Evolutionary conservation across 2,888 invertebrate genomes (phyloP).

Genomic region (Galerucella pusilla): DNA sequence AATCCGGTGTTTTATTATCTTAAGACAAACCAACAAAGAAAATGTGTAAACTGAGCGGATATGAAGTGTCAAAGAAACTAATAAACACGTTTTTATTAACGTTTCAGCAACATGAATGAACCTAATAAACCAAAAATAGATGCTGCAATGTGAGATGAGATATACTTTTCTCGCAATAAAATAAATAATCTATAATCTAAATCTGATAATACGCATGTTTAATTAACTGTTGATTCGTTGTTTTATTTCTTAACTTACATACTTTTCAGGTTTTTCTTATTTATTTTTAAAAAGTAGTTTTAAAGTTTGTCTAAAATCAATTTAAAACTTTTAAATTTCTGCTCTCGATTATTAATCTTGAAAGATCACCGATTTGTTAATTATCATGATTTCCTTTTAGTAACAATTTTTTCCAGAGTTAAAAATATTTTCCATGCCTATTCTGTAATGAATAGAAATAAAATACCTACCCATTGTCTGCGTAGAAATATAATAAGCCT

Average conservation of each 20-base stretch:
- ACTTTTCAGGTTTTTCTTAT: too few relatives aligned
- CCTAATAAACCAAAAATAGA: constrained; percentile 11
- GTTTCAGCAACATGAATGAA: constrained; percentile 3
- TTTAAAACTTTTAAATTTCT: too few relatives aligned
- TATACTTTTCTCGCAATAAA: neutral
- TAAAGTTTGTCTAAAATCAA: too few relatives aligned
- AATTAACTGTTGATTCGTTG: neutral
- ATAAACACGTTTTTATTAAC: constrained; percentile 3
- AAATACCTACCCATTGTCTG: neutral
- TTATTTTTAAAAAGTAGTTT: too few relatives aligned
- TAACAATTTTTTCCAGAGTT: too few relatives aligned
- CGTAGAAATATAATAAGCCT: neutral
- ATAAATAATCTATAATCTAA: neutral
- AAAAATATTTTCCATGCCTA: too few relatives aligned
- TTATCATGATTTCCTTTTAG: too few relatives aligned
- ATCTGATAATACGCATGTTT: neutral
- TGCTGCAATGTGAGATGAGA: neutral
- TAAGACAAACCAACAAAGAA: neutral
- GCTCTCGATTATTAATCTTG: too few relatives aligned
- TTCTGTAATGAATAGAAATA: neutral
- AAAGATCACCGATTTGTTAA: too few relatives aligned
- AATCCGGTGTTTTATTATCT: neutral
- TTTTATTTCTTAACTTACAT: too few relatives aligned
- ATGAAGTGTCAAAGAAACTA: constrained; percentile 2
- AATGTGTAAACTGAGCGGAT: neutral